A percentile compares a stretch with the other conserved stretches of the same genome.
Conservation (phyloP, 2,113 vertebrate species). For the Ameiurus melas region DNA sequence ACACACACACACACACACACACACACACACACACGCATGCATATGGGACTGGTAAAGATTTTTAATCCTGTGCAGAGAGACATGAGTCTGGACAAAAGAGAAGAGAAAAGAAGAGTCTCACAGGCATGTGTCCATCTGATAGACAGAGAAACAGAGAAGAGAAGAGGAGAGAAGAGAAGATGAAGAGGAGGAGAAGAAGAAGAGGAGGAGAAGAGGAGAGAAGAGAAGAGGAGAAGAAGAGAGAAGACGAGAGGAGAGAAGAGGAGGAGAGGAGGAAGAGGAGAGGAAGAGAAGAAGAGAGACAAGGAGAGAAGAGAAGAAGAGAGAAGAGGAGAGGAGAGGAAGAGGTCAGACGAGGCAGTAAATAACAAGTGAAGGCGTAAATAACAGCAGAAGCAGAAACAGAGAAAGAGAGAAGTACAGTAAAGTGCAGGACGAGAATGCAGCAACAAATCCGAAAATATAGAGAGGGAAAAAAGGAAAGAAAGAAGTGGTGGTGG, state of each 20-base stretch:
- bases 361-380: background rate
- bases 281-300: no score
- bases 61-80: slow-evolving; percentile 29
- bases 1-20: slow-evolving; percentile 14
- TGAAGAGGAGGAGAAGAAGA: no score
- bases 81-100: slow-evolving; percentile 20
- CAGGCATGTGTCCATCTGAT: background rate
- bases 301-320: no score
- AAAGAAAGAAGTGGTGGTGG: background rate
- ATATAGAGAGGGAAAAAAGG: background rate
- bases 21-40: background rate
- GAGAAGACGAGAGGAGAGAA: no score
- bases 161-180: no score
- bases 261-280: no score
- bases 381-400: background rate
- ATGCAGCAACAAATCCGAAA: slow-evolving; percentile 7
- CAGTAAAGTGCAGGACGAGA: background rate
- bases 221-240: no score
- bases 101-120: background rate
- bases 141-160: no score
- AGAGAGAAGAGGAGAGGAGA: no score
- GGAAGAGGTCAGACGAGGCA: background rate
- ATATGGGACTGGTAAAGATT: slow-evolving; percentile 42
- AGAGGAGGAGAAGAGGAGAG: no score
- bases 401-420: background rate